These are phyloP conservation scores for Tromatobia lineatoria DNA, from an alignment of 2,888 invertebrate species.

Conservation along the genomic window DNA sequence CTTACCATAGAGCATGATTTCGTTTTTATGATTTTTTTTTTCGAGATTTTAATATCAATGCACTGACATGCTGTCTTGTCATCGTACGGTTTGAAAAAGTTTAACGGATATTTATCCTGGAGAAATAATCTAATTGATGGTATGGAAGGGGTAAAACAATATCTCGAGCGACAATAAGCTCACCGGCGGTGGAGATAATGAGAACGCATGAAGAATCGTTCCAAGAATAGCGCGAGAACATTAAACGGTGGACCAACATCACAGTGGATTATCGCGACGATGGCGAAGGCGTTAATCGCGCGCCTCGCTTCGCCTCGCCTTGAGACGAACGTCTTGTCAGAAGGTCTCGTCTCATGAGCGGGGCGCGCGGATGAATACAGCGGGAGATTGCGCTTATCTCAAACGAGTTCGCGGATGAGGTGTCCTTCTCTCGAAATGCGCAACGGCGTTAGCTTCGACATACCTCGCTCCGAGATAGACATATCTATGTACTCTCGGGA, in stretches of 20 bases:
- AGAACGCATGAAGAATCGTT: conserved; percentile 50
- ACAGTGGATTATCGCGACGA: conserved; percentile 63
- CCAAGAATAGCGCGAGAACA: conserved; percentile 63
- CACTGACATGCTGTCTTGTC: too few relatives aligned
- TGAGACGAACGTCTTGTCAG: neutral
- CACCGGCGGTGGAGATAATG: conserved; percentile 48
- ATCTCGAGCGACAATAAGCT: conserved; percentile 17
- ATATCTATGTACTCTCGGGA: neutral
- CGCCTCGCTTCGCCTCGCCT: neutral
- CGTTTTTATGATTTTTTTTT: too few relatives aligned
- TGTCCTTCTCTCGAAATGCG: conserved; percentile 61
- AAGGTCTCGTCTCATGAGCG: conserved; percentile 37
- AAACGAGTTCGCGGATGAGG: conserved; percentile 65
- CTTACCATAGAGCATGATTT: too few relatives aligned
- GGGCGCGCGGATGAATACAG: conserved; percentile 26
- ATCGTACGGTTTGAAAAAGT: too few relatives aligned
- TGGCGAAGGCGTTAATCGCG: conserved; percentile 64
- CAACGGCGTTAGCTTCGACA: neutral
- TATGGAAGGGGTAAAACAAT: conserved; percentile 18
- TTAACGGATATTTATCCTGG: too few relatives aligned
- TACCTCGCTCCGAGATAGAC: conserved; percentile 29
- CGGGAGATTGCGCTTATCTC: conserved; percentile 66
- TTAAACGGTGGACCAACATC: conserved; percentile 70
- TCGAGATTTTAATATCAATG: too few relatives aligned
- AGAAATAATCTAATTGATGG: too few relatives aligned